Base-by-base conservation (phyloP, 2,797 vertebrate genomes). In the Epinephelus coioides region DNA sequence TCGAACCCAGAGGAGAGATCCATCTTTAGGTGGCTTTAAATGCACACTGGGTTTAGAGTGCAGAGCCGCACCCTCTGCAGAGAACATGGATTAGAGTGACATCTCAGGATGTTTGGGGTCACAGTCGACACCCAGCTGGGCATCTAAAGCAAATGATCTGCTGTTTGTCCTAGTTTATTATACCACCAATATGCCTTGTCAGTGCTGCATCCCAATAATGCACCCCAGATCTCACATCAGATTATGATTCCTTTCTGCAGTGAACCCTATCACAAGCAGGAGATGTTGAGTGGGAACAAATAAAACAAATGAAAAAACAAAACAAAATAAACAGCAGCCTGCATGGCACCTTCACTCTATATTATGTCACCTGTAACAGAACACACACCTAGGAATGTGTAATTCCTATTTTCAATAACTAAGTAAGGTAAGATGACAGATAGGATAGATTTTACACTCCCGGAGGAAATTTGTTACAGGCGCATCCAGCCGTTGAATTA, bases 381-480 rank as follows among this genome's bases (percentile, higher is more conserved):
- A 81, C 57, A 77, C 71, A 73, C 86, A 82, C 77, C 76, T 73
- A 81, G 76, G 73, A 82, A 86, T 21, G 74, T 49, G 66, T 75
- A 64, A 84, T 82, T 82, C 76, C 79, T 59, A 63, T 84, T 87
- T 88, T 85, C 83, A 87, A 88, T 86, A 90, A 85, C 51, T 17
- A 66, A 62, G 44, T 76, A 65, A 73, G 75, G 64, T 79, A 82
- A 66, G 85, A 88, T 69, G 88, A 81, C 86, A 87, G 88, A 83
- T 66, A 18, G 79, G 79, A 88, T 79, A 67, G 74, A 82, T 85
- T 82, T 77, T 43, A 82, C 12, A 0, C 63, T 90, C 90, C 89
- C 90, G 2, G 62, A 84, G 89, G 90, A 92, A 88, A 92, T 92
- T 60, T 82, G 71, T 79, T 75, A 78, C 64, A 18, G 67, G 34